Base-by-base conservation (phyloP, 2,888 invertebrate genomes). In the Pocota personata region DNA sequence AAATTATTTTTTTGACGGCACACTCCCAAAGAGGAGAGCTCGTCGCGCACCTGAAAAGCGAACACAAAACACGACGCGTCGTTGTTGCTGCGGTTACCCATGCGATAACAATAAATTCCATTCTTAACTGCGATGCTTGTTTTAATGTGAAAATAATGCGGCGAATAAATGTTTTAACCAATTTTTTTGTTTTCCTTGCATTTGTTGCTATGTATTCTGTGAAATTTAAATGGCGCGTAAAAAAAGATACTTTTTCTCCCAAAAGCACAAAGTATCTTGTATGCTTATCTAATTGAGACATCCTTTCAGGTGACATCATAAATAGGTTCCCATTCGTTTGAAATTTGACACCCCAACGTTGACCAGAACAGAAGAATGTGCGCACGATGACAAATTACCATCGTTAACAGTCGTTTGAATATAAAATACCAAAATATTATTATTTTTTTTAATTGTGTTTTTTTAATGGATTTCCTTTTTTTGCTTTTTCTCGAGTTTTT, bases 111-210 rank as follows among this genome's bases (percentile, higher is more conserved):
- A 84, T 84, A 84, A 79, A 84, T 84, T 84, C 30, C 43, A 58
- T 30, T 71, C 79, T 84, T 66, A 75, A 84, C 62, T 32, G 73
- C 62, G 32, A 14, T 24, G 55, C 50, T 75, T 69, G 73, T 78
- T 78, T 83, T 75, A 62, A 79, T 84, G 50, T 69, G 62, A 75
- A 79, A 83, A 73, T 75, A 83, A 78, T 83, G 78, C 67, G 52
- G n/a, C 73, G 69, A 64, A 64, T 75, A 84, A 84, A 79, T 75
- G 72, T 60, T 78, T 66, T 43, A 35, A 64, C 30, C 32, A 60
- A 46, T 46, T 37, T 21, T 8, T 37, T n/a, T 12, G 7, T 60
- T 12, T 32, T 24, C 14, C 12, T 55, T 6, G 8, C 40, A 35
- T 46, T 62, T 60, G 43, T 55, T 48, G 32, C n/a, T 48, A 19